A percentile compares a stretch with the other conserved stretches of the same genome.
Evolutionary conservation across 2,888 invertebrate species (phyloP).

Genomic region (Exocentrus adspersus): DNA sequence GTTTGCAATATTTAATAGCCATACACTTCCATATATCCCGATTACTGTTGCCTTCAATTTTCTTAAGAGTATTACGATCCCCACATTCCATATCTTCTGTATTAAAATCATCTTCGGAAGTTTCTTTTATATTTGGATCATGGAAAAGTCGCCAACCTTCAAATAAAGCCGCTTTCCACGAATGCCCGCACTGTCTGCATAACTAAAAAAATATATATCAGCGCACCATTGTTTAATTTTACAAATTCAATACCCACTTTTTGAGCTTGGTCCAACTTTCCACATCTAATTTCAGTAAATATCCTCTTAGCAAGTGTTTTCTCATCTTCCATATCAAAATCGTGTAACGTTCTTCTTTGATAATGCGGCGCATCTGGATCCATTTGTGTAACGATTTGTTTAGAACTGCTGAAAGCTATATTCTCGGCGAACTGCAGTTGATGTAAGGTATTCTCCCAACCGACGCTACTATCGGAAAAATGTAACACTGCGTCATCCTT

Average conservation of each 20-base stretch:
- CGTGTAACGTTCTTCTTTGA: conserved; percentile 81
- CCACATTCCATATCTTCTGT: conserved; percentile 55
- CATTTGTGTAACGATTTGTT: conserved; percentile 70
- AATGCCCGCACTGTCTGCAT: conserved; percentile 87
- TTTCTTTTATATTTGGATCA: conserved; percentile 79
- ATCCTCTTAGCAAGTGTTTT: conserved; percentile 69
- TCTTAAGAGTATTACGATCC: conserved; percentile 45
- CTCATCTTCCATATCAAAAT: conserved; percentile 88
- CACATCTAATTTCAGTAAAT: conserved; percentile 84
- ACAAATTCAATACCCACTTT: conserved; percentile 56
- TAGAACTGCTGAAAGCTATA: conserved; percentile 69
- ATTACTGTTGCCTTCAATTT: conserved; percentile 82
- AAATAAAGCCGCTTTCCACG: conserved; percentile 90
- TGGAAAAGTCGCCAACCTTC: conserved; percentile 92
- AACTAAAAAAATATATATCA: conserved; percentile 56
- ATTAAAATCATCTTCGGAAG: conserved; percentile 54
- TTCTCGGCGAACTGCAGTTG: conserved; percentile 69
- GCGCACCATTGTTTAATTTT: no score
- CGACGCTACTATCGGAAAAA: conserved; percentile 83
- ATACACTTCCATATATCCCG: conserved; percentile 83
- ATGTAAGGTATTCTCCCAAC: conserved; percentile 93
- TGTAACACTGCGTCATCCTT: conserved; percentile 68
- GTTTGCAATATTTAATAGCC: conserved; percentile 68
- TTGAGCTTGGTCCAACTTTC: conserved; percentile 86
- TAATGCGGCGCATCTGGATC: conserved; percentile 92